Evolutionary conservation across 1,140 invertebrate genomes (phyloP).

Genomic region (Macrocentrus cingulum): DNA sequence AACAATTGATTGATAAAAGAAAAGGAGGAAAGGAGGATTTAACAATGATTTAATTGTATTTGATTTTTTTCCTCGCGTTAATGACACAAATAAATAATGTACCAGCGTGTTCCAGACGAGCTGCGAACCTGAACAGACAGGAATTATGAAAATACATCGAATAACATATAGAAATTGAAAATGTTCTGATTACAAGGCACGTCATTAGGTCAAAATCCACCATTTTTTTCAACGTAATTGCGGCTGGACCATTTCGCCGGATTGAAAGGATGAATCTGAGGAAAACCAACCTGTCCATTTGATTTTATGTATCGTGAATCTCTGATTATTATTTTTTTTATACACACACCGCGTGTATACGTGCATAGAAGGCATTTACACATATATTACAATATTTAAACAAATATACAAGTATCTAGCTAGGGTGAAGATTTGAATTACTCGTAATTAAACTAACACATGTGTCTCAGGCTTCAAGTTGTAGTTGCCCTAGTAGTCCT

Average conservation of each 20-base stretch:
- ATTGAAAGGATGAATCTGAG: conserved; percentile 1
- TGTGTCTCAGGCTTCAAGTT: conserved; percentile 47
- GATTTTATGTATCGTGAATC: conserved; percentile 1
- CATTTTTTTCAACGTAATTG: too few relatives aligned
- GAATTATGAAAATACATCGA: too few relatives aligned
- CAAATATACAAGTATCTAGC: conserved; percentile 39
- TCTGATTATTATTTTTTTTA: neutral
- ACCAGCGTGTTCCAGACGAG: too few relatives aligned
- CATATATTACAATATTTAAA: conserved; percentile 39
- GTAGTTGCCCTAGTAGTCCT: conserved; percentile 52
- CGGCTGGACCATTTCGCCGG: neutral
- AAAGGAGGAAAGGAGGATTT: too few relatives aligned
- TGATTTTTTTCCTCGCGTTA: too few relatives aligned
- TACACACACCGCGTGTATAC: conserved; percentile 18
- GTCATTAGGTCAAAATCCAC: too few relatives aligned
- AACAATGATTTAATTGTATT: too few relatives aligned
- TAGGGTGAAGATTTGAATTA: conserved; percentile 15
- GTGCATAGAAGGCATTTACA: conserved; percentile 32
- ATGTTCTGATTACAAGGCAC: too few relatives aligned
- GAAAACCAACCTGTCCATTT: neutral
- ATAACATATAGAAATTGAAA: too few relatives aligned
- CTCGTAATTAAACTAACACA: neutral
- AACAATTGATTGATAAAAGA: too few relatives aligned
- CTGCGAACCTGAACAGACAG: too few relatives aligned
- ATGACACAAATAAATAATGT: too few relatives aligned